phyloP scores from a whole-genome alignment of 2,113 vertebrate species.

The Galeopterus variegatus region DNA sequence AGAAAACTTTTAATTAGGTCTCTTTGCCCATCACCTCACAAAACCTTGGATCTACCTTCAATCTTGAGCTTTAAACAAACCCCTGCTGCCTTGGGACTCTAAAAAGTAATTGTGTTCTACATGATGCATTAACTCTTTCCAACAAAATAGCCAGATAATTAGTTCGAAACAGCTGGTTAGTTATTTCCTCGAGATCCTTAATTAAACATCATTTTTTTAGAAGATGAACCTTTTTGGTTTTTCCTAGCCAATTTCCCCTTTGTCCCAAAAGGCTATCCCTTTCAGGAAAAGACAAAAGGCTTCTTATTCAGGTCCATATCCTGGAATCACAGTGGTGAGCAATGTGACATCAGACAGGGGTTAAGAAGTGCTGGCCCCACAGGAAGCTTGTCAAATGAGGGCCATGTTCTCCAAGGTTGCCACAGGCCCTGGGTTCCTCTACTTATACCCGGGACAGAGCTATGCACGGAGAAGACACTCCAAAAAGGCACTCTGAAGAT shows the following conservation, averaged over 20 bases:
- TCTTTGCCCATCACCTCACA: background rate
- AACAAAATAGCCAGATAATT: constrained; percentile 85
- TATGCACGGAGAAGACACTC: background rate
- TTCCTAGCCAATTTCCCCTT: constrained; percentile 74
- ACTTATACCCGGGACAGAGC: background rate
- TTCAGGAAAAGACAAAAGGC: constrained; percentile 17
- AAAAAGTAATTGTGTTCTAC: constrained; percentile 86
- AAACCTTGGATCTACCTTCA: background rate
- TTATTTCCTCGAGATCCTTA: constrained; percentile 84
- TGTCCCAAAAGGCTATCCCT: constrained; percentile 23
- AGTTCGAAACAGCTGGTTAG: constrained; percentile 82
- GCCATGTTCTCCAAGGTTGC: background rate
- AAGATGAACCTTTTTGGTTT: constrained; percentile 79
- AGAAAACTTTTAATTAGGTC: background rate
- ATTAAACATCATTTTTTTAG: constrained; percentile 84
- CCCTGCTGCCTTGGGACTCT: constrained; percentile 62
- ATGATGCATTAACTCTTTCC: constrained; percentile 86
- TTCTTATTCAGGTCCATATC: background rate
- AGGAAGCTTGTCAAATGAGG: background rate
- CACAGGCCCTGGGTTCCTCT: background rate
- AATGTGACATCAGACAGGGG: background rate
- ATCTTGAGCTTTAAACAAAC: background rate
- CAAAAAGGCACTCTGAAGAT: background rate
- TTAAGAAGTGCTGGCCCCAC: background rate
- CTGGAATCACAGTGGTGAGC: background rate